Base-by-base conservation (phyloP, 2,797 vertebrate genomes). In the Erpetoichthys calabaricus region DNA sequence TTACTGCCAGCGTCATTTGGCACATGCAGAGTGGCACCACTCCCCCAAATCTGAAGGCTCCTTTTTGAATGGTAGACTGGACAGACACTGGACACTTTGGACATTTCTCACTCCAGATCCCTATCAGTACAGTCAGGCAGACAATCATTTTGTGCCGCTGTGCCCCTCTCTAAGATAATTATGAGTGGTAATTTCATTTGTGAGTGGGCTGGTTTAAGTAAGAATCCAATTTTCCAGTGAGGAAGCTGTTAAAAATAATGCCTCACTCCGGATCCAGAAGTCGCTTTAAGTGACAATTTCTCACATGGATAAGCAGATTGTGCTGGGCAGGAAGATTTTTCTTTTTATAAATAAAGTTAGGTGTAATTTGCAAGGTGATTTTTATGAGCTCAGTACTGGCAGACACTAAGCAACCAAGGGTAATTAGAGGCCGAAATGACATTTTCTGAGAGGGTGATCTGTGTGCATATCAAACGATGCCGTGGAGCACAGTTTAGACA, bases 191-290 rank as follows among this genome's bases (percentile, higher is more conserved):
- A 78, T 77, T 77, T 75, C 59, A 68, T 72, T 62, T 69, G 65
- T 63, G 72, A 71, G 65, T 68, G 72, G 67, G 71, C 66, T 64
- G 67, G 68, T 74, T 78, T 75, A 62, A 77, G 74, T 77, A 73
- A 60, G 72, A 80, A 81, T 80, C 72, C 69, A 79, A 78, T 80
- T 76, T 76, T 78, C 71, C 56, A 65, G 69, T 70, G 62, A 73
- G 59, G 57, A 71, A 68, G 71, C 67, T 74, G 68, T 75, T 79
- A 70, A 64, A 72, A 70, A 64, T 73, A 74, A 66, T 65, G 71
- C 75, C 71, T 74, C 67, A 70, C 62, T 79, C 62, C 73, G 62
- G 63, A 62, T 64, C 69, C 64, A 53, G 64, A 80, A 74, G 64
- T 68, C 56, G 62, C 62, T 69, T 68, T 73, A 75, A 80, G 70